Percentiles rank a stretch among this genome's conserved stretches.
Evolutionary conservation across 1,140 invertebrate genomes (phyloP).

Genomic region (Calosoma granatense): DNA sequence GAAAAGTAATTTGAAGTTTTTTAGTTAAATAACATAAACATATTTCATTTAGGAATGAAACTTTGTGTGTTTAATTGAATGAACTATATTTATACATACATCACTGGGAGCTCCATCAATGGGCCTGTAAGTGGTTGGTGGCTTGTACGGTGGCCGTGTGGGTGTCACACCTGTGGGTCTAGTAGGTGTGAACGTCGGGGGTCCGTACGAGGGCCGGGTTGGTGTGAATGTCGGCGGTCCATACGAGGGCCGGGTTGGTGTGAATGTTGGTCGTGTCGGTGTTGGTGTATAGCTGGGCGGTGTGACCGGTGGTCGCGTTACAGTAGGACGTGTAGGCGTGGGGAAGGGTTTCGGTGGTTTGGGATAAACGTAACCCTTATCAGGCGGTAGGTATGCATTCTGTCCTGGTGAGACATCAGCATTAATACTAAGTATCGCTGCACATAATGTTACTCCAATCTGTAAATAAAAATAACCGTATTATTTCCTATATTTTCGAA

Average conservation of each 20-base stretch:
- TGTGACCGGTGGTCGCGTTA: conserved; percentile 22
- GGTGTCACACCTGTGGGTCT: conserved; percentile 13
- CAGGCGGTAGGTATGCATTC: conserved; percentile 53
- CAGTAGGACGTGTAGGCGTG: conserved; percentile 16
- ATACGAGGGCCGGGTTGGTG: conserved; percentile 24
- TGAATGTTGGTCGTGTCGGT: conserved; percentile 22
- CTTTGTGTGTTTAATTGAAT: too few relatives aligned
- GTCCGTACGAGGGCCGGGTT: conserved; percentile 18
- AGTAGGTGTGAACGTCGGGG: conserved; percentile 11
- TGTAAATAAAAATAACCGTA: conserved; percentile 15
- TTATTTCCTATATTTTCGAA: too few relatives aligned
- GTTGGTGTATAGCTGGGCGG: conserved; percentile 13
- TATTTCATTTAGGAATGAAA: too few relatives aligned
- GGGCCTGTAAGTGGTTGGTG: conserved; percentile 15
- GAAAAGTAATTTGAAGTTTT: too few relatives aligned
- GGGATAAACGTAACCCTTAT: conserved; percentile 42
- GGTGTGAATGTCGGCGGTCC: conserved; percentile 15
- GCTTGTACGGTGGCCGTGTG: conserved; percentile 14
- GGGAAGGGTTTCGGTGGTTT: conserved; percentile 45
- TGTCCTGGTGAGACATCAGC: conserved; percentile 39
- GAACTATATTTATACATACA: too few relatives aligned
- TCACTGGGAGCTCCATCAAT: conserved; percentile 16
- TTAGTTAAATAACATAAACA: too few relatives aligned
- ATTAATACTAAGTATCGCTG: conserved; percentile 26
- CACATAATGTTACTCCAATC: conserved; percentile 33